Percentiles rank a stretch among this genome's conserved stretches.
phyloP scores from a whole-genome alignment of 1,140 invertebrate genomes.

The Probaryconus sp. region DNA sequence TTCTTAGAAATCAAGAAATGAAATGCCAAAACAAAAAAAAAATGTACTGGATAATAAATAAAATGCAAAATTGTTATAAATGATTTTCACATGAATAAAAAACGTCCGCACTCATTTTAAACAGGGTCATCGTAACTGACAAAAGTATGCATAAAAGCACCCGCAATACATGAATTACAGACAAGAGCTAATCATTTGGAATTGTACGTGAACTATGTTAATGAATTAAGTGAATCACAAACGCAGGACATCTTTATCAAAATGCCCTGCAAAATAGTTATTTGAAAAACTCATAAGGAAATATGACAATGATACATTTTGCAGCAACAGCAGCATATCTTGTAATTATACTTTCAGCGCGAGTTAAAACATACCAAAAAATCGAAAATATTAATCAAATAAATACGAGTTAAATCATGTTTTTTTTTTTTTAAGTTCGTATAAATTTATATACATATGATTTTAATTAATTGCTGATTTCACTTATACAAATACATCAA shows the following conservation, averaged over 20 bases:
- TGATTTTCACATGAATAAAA: constrained; percentile 43
- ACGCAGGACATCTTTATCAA: constrained; percentile 11
- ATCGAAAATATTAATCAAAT: constrained; percentile 17
- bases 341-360: constrained; percentile 24
- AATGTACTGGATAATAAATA: constrained; percentile 1
- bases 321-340: constrained; percentile 24
- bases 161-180: constrained; percentile 56
- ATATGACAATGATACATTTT: constrained; percentile 19
- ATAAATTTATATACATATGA: too few species aligned
- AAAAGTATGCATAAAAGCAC: constrained; percentile 51
- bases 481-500: background rate
- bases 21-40: too few species aligned
- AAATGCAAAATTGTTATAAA: constrained; percentile 31
- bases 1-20: too few species aligned
- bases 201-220: constrained; percentile 31
- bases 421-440: background rate
- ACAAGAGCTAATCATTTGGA: constrained; percentile 32
- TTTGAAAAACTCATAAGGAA: constrained; percentile 13
- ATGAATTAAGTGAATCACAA: constrained; percentile 28
- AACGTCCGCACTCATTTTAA: constrained; percentile 38
- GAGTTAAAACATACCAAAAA: constrained; percentile 24
- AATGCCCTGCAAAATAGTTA: constrained; percentile 23
- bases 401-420: constrained; percentile 11
- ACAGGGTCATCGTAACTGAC: constrained; percentile 41
- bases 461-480: background rate